Conservation (phyloP, 1,140 invertebrate genomes). For the Cydia amplana region DNA sequence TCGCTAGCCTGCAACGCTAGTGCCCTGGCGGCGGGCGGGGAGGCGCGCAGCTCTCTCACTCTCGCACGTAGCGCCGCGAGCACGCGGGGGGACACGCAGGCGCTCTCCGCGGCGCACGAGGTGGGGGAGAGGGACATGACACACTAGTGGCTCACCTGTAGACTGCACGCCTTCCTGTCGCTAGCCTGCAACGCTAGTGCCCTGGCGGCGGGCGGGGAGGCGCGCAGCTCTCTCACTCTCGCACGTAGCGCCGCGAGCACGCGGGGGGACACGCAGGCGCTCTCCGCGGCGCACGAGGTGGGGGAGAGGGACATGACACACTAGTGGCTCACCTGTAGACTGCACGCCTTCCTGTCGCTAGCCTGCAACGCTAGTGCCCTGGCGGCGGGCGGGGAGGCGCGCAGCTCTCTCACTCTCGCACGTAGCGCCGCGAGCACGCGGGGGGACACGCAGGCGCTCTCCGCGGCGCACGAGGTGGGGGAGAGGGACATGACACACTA, state of each 20-base stretch:
- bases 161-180: slow-evolving; percentile 78
- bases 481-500: too few species aligned
- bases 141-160: too few species aligned
- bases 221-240: slow-evolving; percentile 90
- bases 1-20: slow-evolving; percentile 34
- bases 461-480: too few species aligned
- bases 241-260: slow-evolving; percentile 91
- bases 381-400: too few species aligned
- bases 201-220: slow-evolving; percentile 88
- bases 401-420: too few species aligned
- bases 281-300: slow-evolving; percentile 33
- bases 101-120: slow-evolving; percentile 34
- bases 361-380: too few species aligned
- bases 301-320: too few species aligned
- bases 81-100: slow-evolving; percentile 81
- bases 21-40: slow-evolving; percentile 89
- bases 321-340: background rate
- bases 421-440: too few species aligned
- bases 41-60: slow-evolving; percentile 90
- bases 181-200: slow-evolving; percentile 69
- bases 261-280: slow-evolving; percentile 77
- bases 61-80: slow-evolving; percentile 91
- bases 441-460: too few species aligned
- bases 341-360: background rate
- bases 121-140: too few species aligned